phyloP scores from a whole-genome alignment of 2,113 vertebrate genomes.

The Anolis carolinensis region DNA sequence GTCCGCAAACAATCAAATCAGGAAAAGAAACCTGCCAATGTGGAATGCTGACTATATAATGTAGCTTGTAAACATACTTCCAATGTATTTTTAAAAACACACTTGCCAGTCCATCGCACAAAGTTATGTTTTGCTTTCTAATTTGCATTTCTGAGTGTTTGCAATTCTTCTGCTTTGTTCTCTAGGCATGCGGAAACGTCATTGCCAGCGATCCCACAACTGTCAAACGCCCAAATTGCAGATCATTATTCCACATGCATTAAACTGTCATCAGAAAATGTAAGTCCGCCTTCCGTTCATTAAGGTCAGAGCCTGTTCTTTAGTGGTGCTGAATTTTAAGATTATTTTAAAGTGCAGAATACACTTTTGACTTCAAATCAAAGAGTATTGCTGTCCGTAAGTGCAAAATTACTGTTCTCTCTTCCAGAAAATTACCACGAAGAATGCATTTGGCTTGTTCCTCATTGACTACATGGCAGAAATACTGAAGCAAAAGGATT shows the following conservation, averaged over 20 bases:
- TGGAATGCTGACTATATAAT: too few relatives aligned
- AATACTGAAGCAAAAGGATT: conserved; percentile 90
- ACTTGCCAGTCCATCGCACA: fast-evolving
- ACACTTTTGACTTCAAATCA: background rate
- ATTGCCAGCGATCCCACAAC: conserved; percentile 69
- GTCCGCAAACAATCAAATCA: too few relatives aligned
- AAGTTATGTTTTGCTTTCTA: background rate
- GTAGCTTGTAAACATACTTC: background rate
- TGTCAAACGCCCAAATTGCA: conserved; percentile 89
- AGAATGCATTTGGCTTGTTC: conserved; percentile 94
- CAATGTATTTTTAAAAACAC: too few relatives aligned
- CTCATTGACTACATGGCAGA: conserved; percentile 95
- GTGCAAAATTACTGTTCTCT: conserved; percentile 30
- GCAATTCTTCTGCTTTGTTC: background rate
- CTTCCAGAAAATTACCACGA: conserved; percentile 94
- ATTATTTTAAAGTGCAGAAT: background rate
- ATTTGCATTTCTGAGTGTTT: background rate
- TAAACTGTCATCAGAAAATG: conserved; percentile 93
- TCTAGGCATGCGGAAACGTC: conserved; percentile 60
- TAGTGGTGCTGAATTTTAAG: background rate
- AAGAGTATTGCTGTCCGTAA: background rate
- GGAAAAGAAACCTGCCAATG: too few relatives aligned
- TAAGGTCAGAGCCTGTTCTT: background rate
- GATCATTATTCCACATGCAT: conserved; percentile 97
- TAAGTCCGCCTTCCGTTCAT: conserved; percentile 70